Base-by-base conservation (phyloP, 2,797 vertebrate species). In the Pseudomugil gertrudae region DNA sequence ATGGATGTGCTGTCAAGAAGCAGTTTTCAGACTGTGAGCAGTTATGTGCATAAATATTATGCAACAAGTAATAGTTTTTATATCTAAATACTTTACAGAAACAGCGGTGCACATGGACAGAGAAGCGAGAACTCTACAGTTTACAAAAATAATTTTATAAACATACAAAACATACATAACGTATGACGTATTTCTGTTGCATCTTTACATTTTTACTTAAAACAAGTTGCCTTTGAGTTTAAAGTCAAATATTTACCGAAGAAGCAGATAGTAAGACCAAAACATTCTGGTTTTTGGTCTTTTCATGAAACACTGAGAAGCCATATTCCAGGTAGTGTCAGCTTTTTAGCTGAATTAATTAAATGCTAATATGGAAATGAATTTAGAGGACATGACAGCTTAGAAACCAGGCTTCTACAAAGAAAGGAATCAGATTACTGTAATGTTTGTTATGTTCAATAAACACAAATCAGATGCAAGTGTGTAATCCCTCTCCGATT, bases 341-440 rank as follows among this genome's bases (percentile, higher is more conserved):
- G n/a, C n/a, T n/a, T 58, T 21, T 6, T 26, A 38, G 45, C 9
- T 51, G 51, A 58, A 13, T 21, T 17, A 4, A 50, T 51, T 27
- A 51, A 56, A 48, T 5, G 2, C 51, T 52, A 17, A 54, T 47
- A 32, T 50, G 35, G 13, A 59, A 45, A 55, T 38, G 14, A 56
- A 66, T 38, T 9, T 55, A 36, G 6, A 53, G 32, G 15, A 11
- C 27, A 17, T 48, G 35, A 24, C 21, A 36, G 36, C 51, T 70
- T 52, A 54, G 19, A 58, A 53, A 50, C 24, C 2, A 48, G 40
- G 4, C 47, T 40, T 14, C n/a, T 62, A 38, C 10, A 57, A 24
- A 65, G 9, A 0, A 50, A 17, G 3, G 3, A 50, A 30, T 83
- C 45, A 45, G 2, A 79, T 63, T 17, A 69, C 9, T 3, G 30